Percentiles rank a stretch among this genome's conserved stretches.
Conservation (phyloP, 2,113 vertebrate species). For the Thunnus maccoyii region DNA sequence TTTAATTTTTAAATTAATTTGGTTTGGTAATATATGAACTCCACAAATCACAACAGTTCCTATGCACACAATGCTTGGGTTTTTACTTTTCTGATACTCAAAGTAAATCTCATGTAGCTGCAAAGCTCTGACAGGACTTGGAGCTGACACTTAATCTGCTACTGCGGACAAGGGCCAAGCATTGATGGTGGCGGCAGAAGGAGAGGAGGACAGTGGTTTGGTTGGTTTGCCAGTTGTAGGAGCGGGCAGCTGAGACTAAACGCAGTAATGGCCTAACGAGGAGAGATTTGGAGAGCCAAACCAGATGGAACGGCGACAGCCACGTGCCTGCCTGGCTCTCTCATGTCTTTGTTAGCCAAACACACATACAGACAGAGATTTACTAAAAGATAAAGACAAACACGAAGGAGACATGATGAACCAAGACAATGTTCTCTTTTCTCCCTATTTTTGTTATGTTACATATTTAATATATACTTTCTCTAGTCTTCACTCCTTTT, state of each 20-base stretch:
- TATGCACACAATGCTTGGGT: neutral
- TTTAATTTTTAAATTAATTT: neutral
- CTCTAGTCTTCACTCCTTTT: neutral
- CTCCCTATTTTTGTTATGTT: neutral
- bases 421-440: constrained; percentile 10
- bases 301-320: constrained; percentile 72
- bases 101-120: constrained; percentile 31
- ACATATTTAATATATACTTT: neutral
- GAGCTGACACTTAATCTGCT: constrained; percentile 48
- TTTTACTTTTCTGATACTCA: constrained; percentile 27
- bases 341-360: constrained; percentile 62
- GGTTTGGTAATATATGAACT: neutral
- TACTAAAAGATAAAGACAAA: constrained; percentile 26
- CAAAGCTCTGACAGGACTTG: constrained; percentile 35
- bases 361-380: constrained; percentile 50
- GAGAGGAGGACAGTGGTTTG: constrained; percentile 66
- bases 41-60: neutral
- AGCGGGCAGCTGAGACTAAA: constrained; percentile 78
- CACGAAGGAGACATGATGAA: constrained; percentile 29
- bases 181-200: constrained; percentile 57
- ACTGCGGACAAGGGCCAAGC: constrained; percentile 41
- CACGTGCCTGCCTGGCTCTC: constrained; percentile 58
- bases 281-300: constrained; percentile 71
- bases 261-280: constrained; percentile 74
- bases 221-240: constrained; percentile 74